phyloP scores from a whole-genome alignment of 2,113 vertebrate genomes.

The Heterotis niloticus region DNA sequence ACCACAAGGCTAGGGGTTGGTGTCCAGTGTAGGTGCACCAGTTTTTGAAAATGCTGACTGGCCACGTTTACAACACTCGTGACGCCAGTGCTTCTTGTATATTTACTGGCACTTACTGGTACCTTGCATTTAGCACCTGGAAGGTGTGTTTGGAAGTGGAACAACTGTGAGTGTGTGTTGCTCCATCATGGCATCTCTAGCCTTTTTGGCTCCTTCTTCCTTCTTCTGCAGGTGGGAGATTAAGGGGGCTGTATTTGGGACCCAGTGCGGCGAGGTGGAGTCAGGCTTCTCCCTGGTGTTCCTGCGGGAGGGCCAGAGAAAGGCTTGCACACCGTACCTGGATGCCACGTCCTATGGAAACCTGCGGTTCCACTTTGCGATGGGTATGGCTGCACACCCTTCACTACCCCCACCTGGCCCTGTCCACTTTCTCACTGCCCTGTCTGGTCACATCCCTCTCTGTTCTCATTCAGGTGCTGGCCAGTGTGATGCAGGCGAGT shows the following conservation, averaged over 20 bases:
- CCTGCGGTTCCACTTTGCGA: conserved; percentile 87
- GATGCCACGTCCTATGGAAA: conserved; percentile 89
- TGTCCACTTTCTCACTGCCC: not conserved
- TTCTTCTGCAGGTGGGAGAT: conserved; percentile 79
- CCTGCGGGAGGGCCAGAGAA: conserved; percentile 80
- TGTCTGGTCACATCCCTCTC: conserved; percentile 17
- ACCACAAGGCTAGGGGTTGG: no score
- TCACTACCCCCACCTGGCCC: not conserved
- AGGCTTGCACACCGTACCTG: conserved; percentile 86
- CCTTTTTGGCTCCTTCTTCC: not conserved
- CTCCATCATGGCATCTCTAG: not conserved
- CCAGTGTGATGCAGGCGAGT: conserved; percentile 83
- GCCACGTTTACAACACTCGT: no score
- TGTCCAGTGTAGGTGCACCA: no score
- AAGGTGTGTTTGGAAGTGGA: no score
- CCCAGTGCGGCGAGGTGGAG: conserved; percentile 86
- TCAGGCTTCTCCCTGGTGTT: conserved; percentile 86
- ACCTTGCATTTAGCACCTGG: not conserved
- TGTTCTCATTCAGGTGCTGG: conserved; percentile 69
- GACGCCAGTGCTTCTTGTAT: no score
- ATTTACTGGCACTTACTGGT: no score
- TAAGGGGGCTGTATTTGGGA: conserved; percentile 76
- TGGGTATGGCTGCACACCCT: conserved; percentile 74
- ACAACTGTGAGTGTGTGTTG: not conserved
- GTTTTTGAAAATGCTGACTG: no score